Evolutionary conservation across 2,888 invertebrate genomes (phyloP).

Genomic region (Sericinus montela): DNA sequence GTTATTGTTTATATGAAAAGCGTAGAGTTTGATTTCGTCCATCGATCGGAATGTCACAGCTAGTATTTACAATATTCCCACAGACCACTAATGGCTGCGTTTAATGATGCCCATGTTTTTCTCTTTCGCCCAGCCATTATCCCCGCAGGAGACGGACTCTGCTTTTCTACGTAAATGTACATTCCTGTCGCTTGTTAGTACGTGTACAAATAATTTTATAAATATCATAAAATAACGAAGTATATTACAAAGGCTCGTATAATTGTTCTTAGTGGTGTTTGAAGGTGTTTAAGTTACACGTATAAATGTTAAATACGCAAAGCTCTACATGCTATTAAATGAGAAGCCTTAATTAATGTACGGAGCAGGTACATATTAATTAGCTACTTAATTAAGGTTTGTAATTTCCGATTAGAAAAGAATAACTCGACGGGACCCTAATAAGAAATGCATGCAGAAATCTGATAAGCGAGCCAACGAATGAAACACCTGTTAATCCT

Average conservation of each 20-base stretch:
- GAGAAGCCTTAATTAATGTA: too few relatives aligned
- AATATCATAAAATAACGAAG: background rate
- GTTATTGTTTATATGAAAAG: too few relatives aligned
- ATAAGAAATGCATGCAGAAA: slow-evolving; percentile 20
- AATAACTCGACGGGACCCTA: background rate
- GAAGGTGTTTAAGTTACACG: too few relatives aligned
- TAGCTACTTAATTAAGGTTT: background rate
- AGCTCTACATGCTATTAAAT: too few relatives aligned
- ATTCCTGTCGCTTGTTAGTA: background rate
- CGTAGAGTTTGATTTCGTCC: background rate
- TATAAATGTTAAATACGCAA: too few relatives aligned
- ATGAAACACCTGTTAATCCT: slow-evolving; percentile 19
- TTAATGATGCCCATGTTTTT: background rate
- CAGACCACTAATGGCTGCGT: background rate
- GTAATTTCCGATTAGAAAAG: slow-evolving; percentile 9
- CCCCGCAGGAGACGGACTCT: background rate
- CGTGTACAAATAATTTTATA: background rate
- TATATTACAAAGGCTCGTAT: background rate
- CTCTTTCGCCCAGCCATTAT: background rate
- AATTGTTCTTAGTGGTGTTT: background rate
- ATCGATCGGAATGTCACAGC: too few relatives aligned
- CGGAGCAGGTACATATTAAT: background rate
- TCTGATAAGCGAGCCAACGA: slow-evolving; percentile 16
- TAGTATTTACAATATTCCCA: background rate
- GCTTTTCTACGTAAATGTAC: background rate